Percentiles rank a stretch among this genome's conserved stretches.
Evolutionary conservation across 2,888 invertebrate species (phyloP).

Genomic region (Steinernema carpocapsae): DNA sequence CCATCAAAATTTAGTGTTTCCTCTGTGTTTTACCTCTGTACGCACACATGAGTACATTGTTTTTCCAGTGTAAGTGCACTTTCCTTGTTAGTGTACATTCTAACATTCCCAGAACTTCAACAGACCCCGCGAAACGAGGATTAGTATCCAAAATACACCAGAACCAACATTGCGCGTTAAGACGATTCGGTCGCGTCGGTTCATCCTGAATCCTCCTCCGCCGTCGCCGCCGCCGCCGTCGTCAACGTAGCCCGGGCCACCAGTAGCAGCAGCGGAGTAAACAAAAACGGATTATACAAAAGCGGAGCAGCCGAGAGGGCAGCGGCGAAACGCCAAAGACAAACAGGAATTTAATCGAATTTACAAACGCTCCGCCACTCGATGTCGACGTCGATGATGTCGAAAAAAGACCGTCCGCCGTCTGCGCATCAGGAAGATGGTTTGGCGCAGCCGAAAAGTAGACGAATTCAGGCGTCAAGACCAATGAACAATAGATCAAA

Average conservation of each 20-base stretch:
- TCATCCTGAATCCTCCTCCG: not conserved
- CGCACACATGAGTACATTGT: too few relatives aligned
- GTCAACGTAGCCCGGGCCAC: not conserved
- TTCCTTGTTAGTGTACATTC: too few relatives aligned
- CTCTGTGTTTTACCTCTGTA: too few relatives aligned
- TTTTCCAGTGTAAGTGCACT: too few relatives aligned
- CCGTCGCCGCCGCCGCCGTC: not conserved
- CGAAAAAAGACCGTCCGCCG: not conserved
- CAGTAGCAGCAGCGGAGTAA: not conserved
- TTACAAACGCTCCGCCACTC: slow-evolving; percentile 1
- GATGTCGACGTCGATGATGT: not conserved
- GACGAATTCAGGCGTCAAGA: not conserved
- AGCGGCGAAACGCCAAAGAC: not conserved
- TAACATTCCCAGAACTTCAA: too few relatives aligned
- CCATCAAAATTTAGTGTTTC: too few relatives aligned
- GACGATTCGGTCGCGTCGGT: not conserved
- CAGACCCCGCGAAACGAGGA: too few relatives aligned
- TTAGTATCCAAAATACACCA: too few relatives aligned
- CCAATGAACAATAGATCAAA: not conserved
- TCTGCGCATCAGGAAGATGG: not conserved
- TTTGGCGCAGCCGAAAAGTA: not conserved
- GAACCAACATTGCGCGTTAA: not conserved
- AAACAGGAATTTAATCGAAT: slow-evolving; percentile 35
- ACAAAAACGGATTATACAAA: slow-evolving; percentile 32
- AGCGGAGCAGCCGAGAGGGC: too few relatives aligned